Base-by-base conservation (phyloP, 2,797 vertebrate species). In the Malacoctenus gilli region DNA sequence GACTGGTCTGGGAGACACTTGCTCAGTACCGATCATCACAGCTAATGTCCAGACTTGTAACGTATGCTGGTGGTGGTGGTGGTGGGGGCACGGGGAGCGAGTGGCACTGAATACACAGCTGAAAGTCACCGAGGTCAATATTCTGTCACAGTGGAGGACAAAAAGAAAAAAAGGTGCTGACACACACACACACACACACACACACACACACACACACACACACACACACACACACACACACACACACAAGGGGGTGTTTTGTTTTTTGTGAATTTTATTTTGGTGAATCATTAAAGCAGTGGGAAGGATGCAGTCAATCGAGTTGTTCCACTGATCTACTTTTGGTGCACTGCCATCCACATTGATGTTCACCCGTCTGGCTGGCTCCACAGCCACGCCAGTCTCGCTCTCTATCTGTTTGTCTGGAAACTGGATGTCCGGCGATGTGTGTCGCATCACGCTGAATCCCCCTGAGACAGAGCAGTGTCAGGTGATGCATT, bases 321-420 rank as follows among this genome's bases (percentile, higher is more conserved):
- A 49, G 66, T 70, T 60, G 43, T 82, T 77, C 67, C 66, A 60
- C 65, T 52, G 60, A 75, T 83, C 75, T 84, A 77, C 75, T 79
- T 73, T 68, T 78, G 76, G 66, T 72, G 51, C 1, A 23, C 48
- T 73, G 72, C 69, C 79, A 83, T 72, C 54, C 72, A 38, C 59
- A 80, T 76, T 32, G 79, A 84, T 60, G 65, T 72, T 64, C n/a
- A n/a, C 20, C 55, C 46, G 54, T 76, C 65, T 73, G 72, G 56
- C 57, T 70, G 71, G 4, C 52, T 18, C 58, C 20, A 43, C n/a
- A 58, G 41, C 47, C 47, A 54, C 18, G 54, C 65, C 57, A 30
- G 59, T 59, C 55, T 51, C 63, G n/a, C 59, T 10, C 60, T 80
- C 78, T n/a, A n/a, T 64, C 62, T 74, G 47, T 75, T 80, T 61